phyloP scores from a whole-genome alignment of 2,888 invertebrate genomes.

The Anticlea derivata region DNA sequence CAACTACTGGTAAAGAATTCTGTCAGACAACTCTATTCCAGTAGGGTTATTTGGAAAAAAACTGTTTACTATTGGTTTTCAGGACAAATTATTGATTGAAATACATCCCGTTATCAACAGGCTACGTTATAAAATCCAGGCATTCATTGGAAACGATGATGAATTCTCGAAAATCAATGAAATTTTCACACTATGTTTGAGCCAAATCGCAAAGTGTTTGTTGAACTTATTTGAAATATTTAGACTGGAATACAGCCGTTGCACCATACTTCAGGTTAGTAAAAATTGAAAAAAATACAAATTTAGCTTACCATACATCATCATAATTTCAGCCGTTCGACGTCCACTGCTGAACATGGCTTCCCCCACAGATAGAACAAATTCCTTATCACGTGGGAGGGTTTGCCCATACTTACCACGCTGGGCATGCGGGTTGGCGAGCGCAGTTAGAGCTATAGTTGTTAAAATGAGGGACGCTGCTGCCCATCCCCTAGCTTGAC shows the following conservation, averaged over 20 bases:
- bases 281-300: neutral
- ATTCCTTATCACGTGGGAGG: no score
- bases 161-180: conserved; percentile 51
- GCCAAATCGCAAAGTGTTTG: conserved; percentile 71
- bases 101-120: conserved; percentile 56
- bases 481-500: no score
- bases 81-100: conserved; percentile 57
- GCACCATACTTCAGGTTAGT: conserved; percentile 55
- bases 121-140: conserved; percentile 52
- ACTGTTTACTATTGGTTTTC: conserved; percentile 32
- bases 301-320: no score
- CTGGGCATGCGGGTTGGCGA: no score
- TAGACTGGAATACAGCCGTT: conserved; percentile 57
- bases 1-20: conserved; percentile 52
- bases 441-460: no score
- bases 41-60: no score
- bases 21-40: no score
- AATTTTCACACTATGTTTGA: conserved; percentile 64
- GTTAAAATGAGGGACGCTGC: no score
- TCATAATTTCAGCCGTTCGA: no score
- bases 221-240: conserved; percentile 65
- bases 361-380: no score
- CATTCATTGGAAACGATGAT: conserved; percentile 34
- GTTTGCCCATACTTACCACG: no score
- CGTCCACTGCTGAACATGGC: no score